Base-by-base conservation (phyloP, 1,140 invertebrate species). In the Drosophila nigromelanica region DNA sequence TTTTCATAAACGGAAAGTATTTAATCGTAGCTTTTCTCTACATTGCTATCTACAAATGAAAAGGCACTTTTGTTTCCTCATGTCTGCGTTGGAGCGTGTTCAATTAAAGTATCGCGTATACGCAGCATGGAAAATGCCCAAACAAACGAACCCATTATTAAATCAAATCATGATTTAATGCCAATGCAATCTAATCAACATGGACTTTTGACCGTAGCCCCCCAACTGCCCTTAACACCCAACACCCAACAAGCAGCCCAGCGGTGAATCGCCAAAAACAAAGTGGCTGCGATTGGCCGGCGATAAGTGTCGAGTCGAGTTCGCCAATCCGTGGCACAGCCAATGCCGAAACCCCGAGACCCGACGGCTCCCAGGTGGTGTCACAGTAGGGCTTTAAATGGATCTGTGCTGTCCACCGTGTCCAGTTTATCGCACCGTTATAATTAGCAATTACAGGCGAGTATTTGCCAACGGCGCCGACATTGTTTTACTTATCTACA, bases 401-500 rank as follows among this genome's bases (percentile, higher is more conserved):
- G 30, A 27, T 56, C 47, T 52, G 27, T 58, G 27, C 5, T 8
- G 43, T 45, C 40, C 45, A n/a, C 21, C 24, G 21, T 52, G 40
- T 42, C 63, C 47, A 69, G 63, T 62, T 54, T 54, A 51, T 55
- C 48, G 61, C 21, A 11, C 12, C 27, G 62, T 82, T 82, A 82
- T 82, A 78, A 82, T 82, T 82, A 82, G 79, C 66, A 43, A 82
- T 82, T 82, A 82, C 80, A 82, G 55, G 45, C 52, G 35, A 11
- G 24, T 51, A 33, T 27, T 55, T 47, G 39, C 40, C 51, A 64
- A 40, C 64, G 33, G 35, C 43, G 62, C 40, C 55, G 37, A 30
- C 47, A 43, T 66, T 51, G 45, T 40, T 45, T 35, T 30, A 33
- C 43, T 70, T 81, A 80, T 80, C 78, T 54, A 47, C 45, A 21